These are phyloP conservation scores for Atta texana DNA, from an alignment of 1,140 invertebrate genomes.

Conservation along the genomic window DNA sequence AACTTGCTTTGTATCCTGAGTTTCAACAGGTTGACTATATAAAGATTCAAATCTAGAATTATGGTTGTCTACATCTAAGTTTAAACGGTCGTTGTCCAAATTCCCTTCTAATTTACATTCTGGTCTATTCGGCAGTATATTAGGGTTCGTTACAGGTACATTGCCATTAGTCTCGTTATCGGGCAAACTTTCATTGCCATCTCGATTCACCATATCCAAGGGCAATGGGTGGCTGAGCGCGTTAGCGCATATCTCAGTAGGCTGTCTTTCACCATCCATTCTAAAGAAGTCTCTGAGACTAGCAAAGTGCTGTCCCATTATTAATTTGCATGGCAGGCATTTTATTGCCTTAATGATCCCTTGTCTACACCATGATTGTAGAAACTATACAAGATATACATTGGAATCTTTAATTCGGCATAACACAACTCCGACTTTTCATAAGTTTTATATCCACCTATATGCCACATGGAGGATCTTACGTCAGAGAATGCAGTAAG, in stretches of 20 bases:
- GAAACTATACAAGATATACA: conserved; percentile 11
- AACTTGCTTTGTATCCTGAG: conserved; percentile 80
- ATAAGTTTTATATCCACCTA: conserved; percentile 10
- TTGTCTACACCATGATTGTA: conserved; percentile 46
- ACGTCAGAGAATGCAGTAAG: conserved; percentile 23
- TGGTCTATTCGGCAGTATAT: conserved; percentile 73
- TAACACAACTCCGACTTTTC: not conserved
- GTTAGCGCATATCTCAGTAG: conserved; percentile 75
- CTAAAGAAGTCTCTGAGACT: conserved; percentile 85
- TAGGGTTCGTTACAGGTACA: conserved; percentile 76
- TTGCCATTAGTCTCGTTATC: conserved; percentile 83
- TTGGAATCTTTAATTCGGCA: not conserved
- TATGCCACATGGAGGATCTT: not conserved
- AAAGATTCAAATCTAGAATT: conserved; percentile 85
- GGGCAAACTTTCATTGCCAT: conserved; percentile 72
- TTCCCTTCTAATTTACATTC: conserved; percentile 79
- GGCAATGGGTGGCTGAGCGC: conserved; percentile 68
- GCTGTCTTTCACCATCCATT: conserved; percentile 83
- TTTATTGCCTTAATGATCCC: conserved; percentile 74
- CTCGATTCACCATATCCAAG: conserved; percentile 77
- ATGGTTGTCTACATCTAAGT: conserved; percentile 84
- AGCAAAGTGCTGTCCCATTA: conserved; percentile 86
- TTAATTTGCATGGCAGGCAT: conserved; percentile 82
- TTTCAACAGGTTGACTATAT: conserved; percentile 84
- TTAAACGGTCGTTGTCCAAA: conserved; percentile 81